Percentiles rank a stretch among this genome's conserved stretches.
These are phyloP conservation scores for Atta cephalotes DNA, from an alignment of 1,140 invertebrate species.

Conservation along the genomic window DNA sequence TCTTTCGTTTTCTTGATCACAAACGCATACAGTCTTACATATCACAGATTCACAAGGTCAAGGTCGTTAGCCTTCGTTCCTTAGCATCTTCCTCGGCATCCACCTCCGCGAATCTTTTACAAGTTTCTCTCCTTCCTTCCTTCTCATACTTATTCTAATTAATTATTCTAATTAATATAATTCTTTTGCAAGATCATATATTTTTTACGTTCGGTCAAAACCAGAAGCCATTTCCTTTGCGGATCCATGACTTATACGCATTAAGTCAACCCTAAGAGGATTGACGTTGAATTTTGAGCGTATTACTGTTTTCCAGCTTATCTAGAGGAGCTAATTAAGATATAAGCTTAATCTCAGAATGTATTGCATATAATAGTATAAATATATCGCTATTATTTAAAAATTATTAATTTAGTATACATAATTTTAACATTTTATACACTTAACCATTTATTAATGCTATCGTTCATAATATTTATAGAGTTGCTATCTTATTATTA, in stretches of 20 bases:
- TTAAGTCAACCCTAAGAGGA: constrained; percentile 11
- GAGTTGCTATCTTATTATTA: neutral
- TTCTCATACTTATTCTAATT: constrained; percentile 33
- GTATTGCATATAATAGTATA: neutral
- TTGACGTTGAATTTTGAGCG: neutral
- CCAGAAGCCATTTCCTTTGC: neutral
- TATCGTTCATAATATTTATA: neutral
- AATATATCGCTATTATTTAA: neutral
- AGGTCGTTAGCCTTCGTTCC: constrained; percentile 80
- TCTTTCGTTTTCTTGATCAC: constrained; percentile 7
- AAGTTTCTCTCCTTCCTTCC: constrained; percentile 33
- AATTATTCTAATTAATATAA: constrained; percentile 35
- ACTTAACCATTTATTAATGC: neutral
- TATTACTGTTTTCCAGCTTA: neutral
- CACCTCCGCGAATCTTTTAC: constrained; percentile 57
- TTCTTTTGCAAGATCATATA: neutral
- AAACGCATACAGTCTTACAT: constrained; percentile 40
- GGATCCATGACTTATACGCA: neutral
- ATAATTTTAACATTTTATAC: neutral
- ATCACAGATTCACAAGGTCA: constrained; percentile 80
- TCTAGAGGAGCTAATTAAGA: neutral
- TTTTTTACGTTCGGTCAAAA: neutral
- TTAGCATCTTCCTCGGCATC: constrained; percentile 70
- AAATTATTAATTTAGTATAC: neutral
- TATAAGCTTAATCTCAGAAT: neutral